These are phyloP conservation scores for Lutraria lutraria DNA, from an alignment of 2,888 invertebrate species.

Conservation along the genomic window DNA sequence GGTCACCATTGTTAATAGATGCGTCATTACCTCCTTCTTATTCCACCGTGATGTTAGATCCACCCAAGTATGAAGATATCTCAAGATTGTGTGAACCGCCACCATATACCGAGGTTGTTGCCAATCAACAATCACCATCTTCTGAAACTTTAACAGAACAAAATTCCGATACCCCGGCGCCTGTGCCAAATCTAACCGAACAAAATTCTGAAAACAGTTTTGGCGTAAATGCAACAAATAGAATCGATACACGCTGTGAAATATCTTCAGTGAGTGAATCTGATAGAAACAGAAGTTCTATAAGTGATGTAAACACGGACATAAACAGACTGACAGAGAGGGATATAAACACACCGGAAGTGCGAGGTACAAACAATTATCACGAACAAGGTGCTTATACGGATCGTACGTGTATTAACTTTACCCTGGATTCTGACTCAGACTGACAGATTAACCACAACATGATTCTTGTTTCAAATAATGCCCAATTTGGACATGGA, in stretches of 20 bases:
- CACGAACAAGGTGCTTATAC: no score
- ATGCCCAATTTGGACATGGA: no score
- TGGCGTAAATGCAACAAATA: background rate
- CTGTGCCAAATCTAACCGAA: background rate
- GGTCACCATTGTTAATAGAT: slow-evolving; percentile 53
- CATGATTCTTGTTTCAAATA: no score
- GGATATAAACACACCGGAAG: no score
- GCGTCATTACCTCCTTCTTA: slow-evolving; percentile 56
- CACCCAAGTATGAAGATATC: slow-evolving; percentile 67
- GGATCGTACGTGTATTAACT: no score
- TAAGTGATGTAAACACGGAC: background rate
- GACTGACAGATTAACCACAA: no score
- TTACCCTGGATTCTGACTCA: no score
- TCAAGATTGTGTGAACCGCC: slow-evolving; percentile 50
- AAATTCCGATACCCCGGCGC: background rate
- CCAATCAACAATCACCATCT: background rate
- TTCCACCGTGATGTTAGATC: slow-evolving; percentile 35
- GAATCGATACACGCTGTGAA: background rate
- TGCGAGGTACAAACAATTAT: no score
- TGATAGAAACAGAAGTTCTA: background rate
- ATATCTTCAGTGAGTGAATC: background rate
- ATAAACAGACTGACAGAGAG: no score
- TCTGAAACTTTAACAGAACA: background rate
- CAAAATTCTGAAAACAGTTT: background rate
- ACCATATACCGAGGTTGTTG: slow-evolving; percentile 32